These are phyloP conservation scores for Molorchus minor DNA, from an alignment of 2,888 invertebrate genomes.

Conservation along the genomic window DNA sequence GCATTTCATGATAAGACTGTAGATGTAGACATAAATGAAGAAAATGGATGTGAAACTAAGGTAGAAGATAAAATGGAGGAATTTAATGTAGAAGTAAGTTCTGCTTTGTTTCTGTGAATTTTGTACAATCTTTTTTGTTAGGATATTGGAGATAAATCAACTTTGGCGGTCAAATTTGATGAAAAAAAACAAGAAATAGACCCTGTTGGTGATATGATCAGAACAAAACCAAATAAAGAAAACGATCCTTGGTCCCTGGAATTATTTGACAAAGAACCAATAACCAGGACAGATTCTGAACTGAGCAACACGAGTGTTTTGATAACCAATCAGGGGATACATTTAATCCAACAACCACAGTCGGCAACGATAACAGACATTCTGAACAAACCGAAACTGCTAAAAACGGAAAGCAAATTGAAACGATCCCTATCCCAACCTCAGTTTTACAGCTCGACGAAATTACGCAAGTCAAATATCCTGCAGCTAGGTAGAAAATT, in stretches of 20 bases:
- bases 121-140: background rate
- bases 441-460: constrained; percentile 39
- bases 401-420: constrained; percentile 45
- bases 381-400: constrained; percentile 34
- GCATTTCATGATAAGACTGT: constrained; percentile 49
- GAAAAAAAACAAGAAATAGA: constrained; percentile 22
- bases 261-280: constrained; percentile 50
- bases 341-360: constrained; percentile 48
- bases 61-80: constrained; percentile 20
- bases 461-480: constrained; percentile 36
- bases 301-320: constrained; percentile 49
- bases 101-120: no score
- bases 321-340: constrained; percentile 55
- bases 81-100: constrained; percentile 11
- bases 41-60: constrained; percentile 18
- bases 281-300: constrained; percentile 38
- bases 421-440: constrained; percentile 59
- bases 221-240: constrained; percentile 16
- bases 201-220: constrained; percentile 14
- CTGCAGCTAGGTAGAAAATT: constrained; percentile 40
- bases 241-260: constrained; percentile 59
- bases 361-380: constrained; percentile 28
- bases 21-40: constrained; percentile 42
- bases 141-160: background rate
- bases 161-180: background rate